Conservation (phyloP, 2,888 invertebrate species). For the Scaptomyza tumidula region DNA sequence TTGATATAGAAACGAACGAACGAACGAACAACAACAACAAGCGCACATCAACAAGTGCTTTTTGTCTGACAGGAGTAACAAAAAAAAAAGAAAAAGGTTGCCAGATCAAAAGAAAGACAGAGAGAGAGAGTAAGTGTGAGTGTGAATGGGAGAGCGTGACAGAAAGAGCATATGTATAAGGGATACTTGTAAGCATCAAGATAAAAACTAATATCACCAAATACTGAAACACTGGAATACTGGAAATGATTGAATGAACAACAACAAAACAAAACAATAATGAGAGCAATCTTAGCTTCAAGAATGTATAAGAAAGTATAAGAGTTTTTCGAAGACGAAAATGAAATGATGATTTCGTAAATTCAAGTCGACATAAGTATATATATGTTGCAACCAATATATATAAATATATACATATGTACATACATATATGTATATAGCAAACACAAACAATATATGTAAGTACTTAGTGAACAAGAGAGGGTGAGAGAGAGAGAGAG, state of each 20-base stretch:
- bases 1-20: constrained; percentile 47
- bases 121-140: not conserved
- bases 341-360: constrained; percentile 25
- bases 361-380: constrained; percentile 20
- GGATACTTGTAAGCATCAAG: not conserved
- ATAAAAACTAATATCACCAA: not conserved
- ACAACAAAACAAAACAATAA: too few species aligned
- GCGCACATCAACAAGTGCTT: constrained; percentile 38
- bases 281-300: not conserved
- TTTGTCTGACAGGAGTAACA: constrained; percentile 27
- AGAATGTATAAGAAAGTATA: not conserved
- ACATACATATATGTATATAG: not conserved
- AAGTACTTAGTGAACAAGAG: constrained; percentile 3
- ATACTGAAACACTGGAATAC: too few species aligned
- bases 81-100: constrained; percentile 11
- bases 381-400: constrained; percentile 17
- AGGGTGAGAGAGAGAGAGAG: constrained; percentile 2
- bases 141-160: not conserved
- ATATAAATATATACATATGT: constrained; percentile 4
- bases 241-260: too few species aligned
- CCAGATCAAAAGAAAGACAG: constrained; percentile 8
- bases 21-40: constrained; percentile 15
- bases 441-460: constrained; percentile 24
- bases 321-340: not conserved
- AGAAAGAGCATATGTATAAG: constrained; percentile 11